A percentile compares a stretch with the other conserved stretches of the same genome.
phyloP scores from a whole-genome alignment of 1,140 invertebrate genomes.

The Drosophila tristis region DNA sequence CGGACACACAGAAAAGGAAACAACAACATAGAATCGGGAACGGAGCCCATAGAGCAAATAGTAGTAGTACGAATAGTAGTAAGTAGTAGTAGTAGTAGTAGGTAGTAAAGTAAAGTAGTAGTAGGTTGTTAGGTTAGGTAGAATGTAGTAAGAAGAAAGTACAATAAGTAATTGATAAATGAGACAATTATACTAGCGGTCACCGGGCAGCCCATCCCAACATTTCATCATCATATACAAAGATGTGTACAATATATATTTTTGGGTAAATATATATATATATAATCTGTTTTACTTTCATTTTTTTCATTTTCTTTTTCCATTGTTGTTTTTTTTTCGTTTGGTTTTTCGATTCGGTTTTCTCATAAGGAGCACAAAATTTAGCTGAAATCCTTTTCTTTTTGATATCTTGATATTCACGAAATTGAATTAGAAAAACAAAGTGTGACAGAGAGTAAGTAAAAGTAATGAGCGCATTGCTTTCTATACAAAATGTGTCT shows the following conservation, averaged over 20 bases:
- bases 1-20: slow-evolving; percentile 72
- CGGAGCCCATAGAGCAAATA: slow-evolving; percentile 80
- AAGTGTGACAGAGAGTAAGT: slow-evolving; percentile 70
- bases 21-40: slow-evolving; percentile 73
- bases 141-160: slow-evolving; percentile 81
- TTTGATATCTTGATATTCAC: slow-evolving; percentile 43
- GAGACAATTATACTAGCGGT: slow-evolving; percentile 84
- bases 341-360: slow-evolving; percentile 32
- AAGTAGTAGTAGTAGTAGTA: slow-evolving; percentile 55
- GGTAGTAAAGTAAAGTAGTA: slow-evolving; percentile 63
- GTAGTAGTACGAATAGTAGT: slow-evolving; percentile 71
- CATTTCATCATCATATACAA: slow-evolving; percentile 84
- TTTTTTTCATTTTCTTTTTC: slow-evolving; percentile 26
- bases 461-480: slow-evolving; percentile 61
- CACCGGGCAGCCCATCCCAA: slow-evolving; percentile 85
- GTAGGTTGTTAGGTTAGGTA: slow-evolving; percentile 70
- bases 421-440: slow-evolving; percentile 73
- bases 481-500: slow-evolving; percentile 68
- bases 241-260: slow-evolving; percentile 68
- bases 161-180: slow-evolving; percentile 83
- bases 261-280: slow-evolving; percentile 63
- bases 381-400: slow-evolving; percentile 66
- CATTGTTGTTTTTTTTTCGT: slow-evolving; percentile 22
- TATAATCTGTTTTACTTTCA: not conserved
- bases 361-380: slow-evolving; percentile 61